Evolutionary conservation across 2,797 vertebrate species (phyloP), one percentile per base, ranked within the genome.

Genomic region (Sebastes melanostomus): DNA sequence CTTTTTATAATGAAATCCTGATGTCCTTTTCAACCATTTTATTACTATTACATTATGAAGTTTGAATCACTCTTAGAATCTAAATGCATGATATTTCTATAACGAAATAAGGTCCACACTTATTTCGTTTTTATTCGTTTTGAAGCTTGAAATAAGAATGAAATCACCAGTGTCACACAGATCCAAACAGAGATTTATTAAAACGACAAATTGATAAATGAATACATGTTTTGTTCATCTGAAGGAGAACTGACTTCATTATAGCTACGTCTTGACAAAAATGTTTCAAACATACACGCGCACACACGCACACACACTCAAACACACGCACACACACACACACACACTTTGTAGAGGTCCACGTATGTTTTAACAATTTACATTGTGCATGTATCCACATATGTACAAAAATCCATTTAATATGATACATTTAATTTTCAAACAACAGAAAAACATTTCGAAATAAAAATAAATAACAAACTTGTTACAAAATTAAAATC

Each of bases 341-440:
- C 70, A 81, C 76, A 61, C 66, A 70, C 65, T 89, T 80, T 82
- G 56, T 63, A 91, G 89, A 91, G 90, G 85, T 92, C 87, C 90
- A 93, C 86, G 67, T 85, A 77, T 84, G 32, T 76, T 81, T 61
- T 38, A 85, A 91, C 84, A 88, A 92, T 94, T 91, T 93, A 94
- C 93, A 94, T 89, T 93, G 92, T 93, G 87, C 89, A 88, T 92
- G 68, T 93, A 93, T 93, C 80, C 90, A 93, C 93, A 93, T 93
- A 92, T 95, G 63, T 95, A 94, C 93, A 95, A 84, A 89, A 89
- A 89, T 77, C 72, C 69, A 87, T 86, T 81, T 85, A 79, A 78
- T 88, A 86, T 90, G 66, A 82, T 88, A 92, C 88, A 92, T 89
- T 89, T 87, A 83, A 83, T 86, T 89, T 70, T 70, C 61, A 77